Conservation (phyloP, 2,888 invertebrate genomes). For the Choreutis nemorana region DNA sequence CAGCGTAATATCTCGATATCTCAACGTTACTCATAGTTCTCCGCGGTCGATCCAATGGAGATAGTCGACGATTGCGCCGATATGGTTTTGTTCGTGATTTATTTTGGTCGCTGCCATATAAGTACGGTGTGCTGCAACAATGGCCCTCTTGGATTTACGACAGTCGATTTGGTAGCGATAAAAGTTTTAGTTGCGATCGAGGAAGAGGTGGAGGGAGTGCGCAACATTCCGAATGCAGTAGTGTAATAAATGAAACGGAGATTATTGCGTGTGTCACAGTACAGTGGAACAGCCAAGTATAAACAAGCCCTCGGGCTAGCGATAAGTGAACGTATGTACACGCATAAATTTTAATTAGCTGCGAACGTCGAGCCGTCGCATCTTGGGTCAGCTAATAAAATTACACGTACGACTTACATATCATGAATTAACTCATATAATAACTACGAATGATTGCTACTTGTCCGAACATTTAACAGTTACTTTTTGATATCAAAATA, state of each 20-base stretch:
- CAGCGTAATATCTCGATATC: conserved; percentile 56
- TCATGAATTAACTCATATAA: too few relatives aligned
- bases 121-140: conserved; percentile 54
- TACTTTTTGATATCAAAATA: too few relatives aligned
- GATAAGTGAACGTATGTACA: conserved; percentile 30
- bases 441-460: too few relatives aligned
- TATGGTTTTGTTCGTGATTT: conserved; percentile 63
- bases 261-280: conserved; percentile 4
- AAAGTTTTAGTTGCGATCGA: conserved; percentile 38
- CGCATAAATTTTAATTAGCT: conserved; percentile 40
- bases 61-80: conserved; percentile 57
- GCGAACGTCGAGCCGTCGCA: conserved; percentile 21
- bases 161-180: conserved; percentile 59
- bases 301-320: conserved; percentile 13
- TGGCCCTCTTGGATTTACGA: conserved; percentile 57
- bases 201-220: conserved; percentile 6
- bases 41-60: conserved; percentile 40
- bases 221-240: conserved; percentile 1
- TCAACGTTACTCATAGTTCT: conserved; percentile 36
- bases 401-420: too few relatives aligned
- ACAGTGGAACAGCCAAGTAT: conserved; percentile 6
- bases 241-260: conserved; percentile 3
- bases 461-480: too few relatives aligned
- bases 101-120: conserved; percentile 61
- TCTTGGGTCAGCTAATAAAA: conserved; percentile 28